These are phyloP conservation scores for Diabrotica virgifera DNA, from an alignment of 1,140 invertebrate genomes.

Conservation along the genomic window DNA sequence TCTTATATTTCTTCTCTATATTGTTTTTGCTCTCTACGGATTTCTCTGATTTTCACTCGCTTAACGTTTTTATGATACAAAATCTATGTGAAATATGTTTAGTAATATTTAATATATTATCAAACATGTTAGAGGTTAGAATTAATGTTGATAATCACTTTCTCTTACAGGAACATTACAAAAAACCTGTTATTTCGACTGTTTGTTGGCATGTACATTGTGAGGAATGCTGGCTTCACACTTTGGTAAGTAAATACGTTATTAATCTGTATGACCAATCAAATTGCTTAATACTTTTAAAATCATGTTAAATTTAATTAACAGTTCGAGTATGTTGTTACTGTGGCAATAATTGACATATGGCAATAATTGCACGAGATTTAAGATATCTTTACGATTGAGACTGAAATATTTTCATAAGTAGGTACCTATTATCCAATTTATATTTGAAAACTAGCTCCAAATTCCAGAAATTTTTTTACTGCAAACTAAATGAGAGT, in stretches of 20 bases:
- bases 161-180: constrained; percentile 54
- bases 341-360: neutral
- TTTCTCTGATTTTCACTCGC: too few relatives aligned
- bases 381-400: neutral
- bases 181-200: constrained; percentile 72
- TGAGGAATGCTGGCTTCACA: constrained; percentile 77
- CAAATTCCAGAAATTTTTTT: too few relatives aligned
- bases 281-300: constrained; percentile 9
- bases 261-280: constrained; percentile 7
- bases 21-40: too few relatives aligned
- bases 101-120: neutral
- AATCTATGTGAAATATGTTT: neutral
- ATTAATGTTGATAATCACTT: neutral
- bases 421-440: neutral
- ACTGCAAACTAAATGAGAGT: too few relatives aligned
- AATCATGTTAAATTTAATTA: constrained; percentile 6
- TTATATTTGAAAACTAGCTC: too few relatives aligned
- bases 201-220: constrained; percentile 84
- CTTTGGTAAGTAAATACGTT: constrained; percentile 57
- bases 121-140: neutral
- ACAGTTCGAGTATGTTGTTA: neutral
- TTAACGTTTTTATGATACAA: neutral
- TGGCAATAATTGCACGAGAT: neutral
- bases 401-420: neutral
- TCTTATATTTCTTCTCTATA: neutral